Evolutionary conservation across 2,113 vertebrate genomes (phyloP), one percentile per base, ranked within the genome.

Genomic region (Amia ocellicauda): DNA sequence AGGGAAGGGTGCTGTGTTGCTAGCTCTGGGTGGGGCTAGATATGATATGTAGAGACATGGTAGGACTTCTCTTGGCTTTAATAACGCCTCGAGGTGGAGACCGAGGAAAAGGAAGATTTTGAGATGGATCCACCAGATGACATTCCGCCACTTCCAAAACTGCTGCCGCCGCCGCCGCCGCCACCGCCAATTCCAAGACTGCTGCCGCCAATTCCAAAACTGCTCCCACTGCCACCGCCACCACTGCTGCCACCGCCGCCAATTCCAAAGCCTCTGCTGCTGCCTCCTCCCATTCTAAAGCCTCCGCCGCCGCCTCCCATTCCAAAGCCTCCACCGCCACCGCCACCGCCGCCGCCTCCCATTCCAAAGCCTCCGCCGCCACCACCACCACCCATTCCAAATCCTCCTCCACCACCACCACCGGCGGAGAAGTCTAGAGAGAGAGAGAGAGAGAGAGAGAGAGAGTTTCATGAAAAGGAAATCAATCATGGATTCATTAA

Each of bases 181-280:
- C 29, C 11, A 2, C 62, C 58, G 27, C 4, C 23, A 65, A 24
- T 7, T 0, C 85, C 80, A 67, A 85, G 55, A n/a, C 69, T 66
- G 9, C 78, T 86, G 42, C 84, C 81, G 36, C 88, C 82, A 65
- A 24, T 7, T 0, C 85, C 80, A 67, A 85, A 57, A 52, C 81
- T 71, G 31, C 86, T 80, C 10, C 86, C 82, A 0, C 85, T 28
- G 4, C 64, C 65, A 64, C 83, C 84, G 0, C 85, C 64, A 0
- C 85, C 76, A 8, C 63, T 47, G 36, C 66, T 74, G 14, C 69
- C 63, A 43, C 73, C 78, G 56, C 80, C 78, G 36, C 74, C 20
- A 0, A 76, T 75, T 9, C 83, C 71, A 17, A 43, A 51, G 0
- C 62, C 42, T 52, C 63, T 52, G 10, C 56, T 40, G 14, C 52